These are phyloP conservation scores for Aethes cnicana DNA, from an alignment of 2,888 invertebrate species.

Conservation along the genomic window DNA sequence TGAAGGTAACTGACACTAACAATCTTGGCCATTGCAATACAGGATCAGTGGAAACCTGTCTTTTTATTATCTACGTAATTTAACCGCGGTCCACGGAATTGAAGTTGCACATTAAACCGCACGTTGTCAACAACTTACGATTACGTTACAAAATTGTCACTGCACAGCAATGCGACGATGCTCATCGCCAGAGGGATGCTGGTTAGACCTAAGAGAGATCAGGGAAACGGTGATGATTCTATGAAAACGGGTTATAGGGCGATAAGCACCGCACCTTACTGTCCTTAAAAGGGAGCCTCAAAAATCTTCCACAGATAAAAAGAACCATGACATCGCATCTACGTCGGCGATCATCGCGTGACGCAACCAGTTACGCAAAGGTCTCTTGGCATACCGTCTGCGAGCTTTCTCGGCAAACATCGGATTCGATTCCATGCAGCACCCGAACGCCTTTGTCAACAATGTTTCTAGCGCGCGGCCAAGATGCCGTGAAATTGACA, in stretches of 20 bases:
- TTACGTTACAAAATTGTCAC: slow-evolving; percentile 5
- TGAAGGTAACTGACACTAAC: too few species aligned
- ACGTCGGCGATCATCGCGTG: slow-evolving; percentile 41
- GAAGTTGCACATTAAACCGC: slow-evolving; percentile 4
- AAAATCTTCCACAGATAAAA: slow-evolving; percentile 22
- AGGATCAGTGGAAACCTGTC: neutral
- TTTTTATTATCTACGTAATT: neutral
- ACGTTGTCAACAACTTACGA: neutral
- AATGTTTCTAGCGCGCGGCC: neutral
- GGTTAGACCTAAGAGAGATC: too few species aligned
- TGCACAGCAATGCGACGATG: neutral
- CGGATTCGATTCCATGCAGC: slow-evolving; percentile 58
- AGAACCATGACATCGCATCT: slow-evolving; percentile 19
- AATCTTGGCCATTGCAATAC: neutral
- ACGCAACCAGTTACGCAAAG: slow-evolving; percentile 67
- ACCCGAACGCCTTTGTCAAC: slow-evolving; percentile 63
- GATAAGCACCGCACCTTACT: neutral
- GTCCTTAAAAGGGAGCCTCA: neutral
- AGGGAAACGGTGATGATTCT: too few species aligned
- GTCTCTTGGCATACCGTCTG: slow-evolving; percentile 73
- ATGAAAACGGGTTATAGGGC: too few species aligned
- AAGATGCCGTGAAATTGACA: slow-evolving; percentile 52
- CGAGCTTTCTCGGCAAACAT: slow-evolving; percentile 71
- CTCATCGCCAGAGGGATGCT: neutral
- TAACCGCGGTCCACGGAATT: too few species aligned